Evolutionary conservation across 1,140 invertebrate genomes (phyloP), one percentile per base, ranked within the genome.

Genomic region (Leucophenga varia): DNA sequence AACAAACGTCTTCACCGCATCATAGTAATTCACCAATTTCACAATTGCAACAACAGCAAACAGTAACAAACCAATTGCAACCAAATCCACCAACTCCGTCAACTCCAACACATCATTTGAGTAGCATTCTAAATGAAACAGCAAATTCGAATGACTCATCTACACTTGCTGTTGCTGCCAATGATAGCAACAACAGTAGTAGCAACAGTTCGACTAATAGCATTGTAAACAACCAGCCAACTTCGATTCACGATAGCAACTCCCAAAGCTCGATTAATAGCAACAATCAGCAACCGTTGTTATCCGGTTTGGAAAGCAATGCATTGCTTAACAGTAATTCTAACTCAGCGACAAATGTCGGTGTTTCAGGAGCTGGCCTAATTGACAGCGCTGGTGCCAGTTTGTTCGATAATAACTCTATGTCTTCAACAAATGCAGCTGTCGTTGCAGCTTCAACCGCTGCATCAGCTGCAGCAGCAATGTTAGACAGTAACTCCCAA

Each of bases 201-300:
- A 72, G 70, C 47, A 73, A 73, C 44, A 72, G 70, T 39, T 70
- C 70, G 41, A 72, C 70, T 14, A 73, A 73, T 30, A 73, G 70
- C 49, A 73, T 70, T 20, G 70, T 72, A 9, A 72, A 72, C 50
- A 73, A 73, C 43, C 69, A 73, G 21, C 70, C 70, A 7, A 72
- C 70, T 2, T 72, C 70, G n/a, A 54, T 72, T 38, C 70, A 72
- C 31, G 70, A 72, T 45, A 72, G 70, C 46, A 72, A 72, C 38
- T 72, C 70, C 13, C 70, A 72, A 38, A 72, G 69, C 49, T 72
- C 69, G 37, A 67, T 72, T 21, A 72, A 67, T 35, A 72, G 69
- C 43, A 72, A 68, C 43, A 61, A 72, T 44, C 65, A 65, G 38
- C 67, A 71, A 31, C 67, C 59, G 16, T 41, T 68, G 39, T 55